Evolutionary conservation across 2,797 vertebrate genomes (phyloP).

Genomic region (Emys orbicularis): DNA sequence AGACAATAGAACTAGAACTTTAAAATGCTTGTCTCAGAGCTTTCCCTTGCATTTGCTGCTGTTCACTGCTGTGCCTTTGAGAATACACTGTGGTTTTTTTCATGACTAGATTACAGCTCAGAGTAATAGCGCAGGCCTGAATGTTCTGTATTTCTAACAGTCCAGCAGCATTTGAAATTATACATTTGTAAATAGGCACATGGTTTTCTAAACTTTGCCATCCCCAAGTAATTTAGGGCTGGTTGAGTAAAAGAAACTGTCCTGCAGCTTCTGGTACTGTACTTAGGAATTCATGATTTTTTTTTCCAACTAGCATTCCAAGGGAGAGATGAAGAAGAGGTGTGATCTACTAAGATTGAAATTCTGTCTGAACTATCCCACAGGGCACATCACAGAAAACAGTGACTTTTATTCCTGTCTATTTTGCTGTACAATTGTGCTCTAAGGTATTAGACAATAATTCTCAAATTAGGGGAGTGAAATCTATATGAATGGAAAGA

Average conservation of each 20-base stretch:
- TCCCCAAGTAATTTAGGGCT: neutral
- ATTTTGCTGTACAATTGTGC: slow-evolving; percentile 21
- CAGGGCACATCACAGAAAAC: slow-evolving; percentile 16
- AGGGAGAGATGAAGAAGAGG: slow-evolving; percentile 14
- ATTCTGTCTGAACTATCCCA: slow-evolving; percentile 32
- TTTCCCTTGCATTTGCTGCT: neutral
- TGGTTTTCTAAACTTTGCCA: slow-evolving; percentile 25
- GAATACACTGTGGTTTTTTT: slow-evolving; percentile 4
- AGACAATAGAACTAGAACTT: neutral
- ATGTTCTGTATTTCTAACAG: neutral
- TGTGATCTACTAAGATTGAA: slow-evolving; percentile 2
- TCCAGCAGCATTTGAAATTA: slow-evolving; percentile 5
- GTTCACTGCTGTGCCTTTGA: slow-evolving; percentile 20
- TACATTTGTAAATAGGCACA: neutral
- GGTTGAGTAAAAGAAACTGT: neutral
- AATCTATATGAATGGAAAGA: neutral
- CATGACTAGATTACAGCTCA: slow-evolving; percentile 3
- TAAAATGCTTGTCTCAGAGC: neutral
- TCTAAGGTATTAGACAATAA: slow-evolving; percentile 42
- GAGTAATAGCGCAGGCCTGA: neutral
- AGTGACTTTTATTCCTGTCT: slow-evolving; percentile 46
- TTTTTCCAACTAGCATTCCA: neutral
- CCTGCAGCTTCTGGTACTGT: neutral
- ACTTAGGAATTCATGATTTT: neutral
- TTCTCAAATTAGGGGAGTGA: slow-evolving; percentile 33